Evolutionary conservation across 2,113 vertebrate species (phyloP), one percentile per base, ranked within the genome.

Genomic region (Mormyrus lacerda): DNA sequence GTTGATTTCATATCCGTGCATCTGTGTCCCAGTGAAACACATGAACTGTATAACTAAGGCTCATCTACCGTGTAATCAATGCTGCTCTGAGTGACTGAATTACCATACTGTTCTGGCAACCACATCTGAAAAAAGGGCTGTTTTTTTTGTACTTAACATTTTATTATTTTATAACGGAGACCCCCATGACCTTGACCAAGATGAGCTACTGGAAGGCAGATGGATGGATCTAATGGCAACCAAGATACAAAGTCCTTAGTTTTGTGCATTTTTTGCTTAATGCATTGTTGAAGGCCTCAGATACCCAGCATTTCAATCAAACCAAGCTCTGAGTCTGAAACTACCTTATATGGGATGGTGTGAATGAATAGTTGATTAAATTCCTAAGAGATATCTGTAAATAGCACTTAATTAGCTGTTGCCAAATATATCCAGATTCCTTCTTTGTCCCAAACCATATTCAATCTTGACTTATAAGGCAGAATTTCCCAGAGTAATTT

Each of bases 371-470:
- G 51, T 8, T 88, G 21, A 47, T 88, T 39, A 44, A 27, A 88
- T 15, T 83, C 65, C 61, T 88, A 55, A 88, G 86, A 85, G 91
- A 82, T 82, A 35, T 89, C 65, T 91, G 65, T 58, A 89, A 89
- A 91, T 87, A 90, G 88, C 88, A 76, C 82, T 31, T 91, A 91
- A 92, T 89, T 21, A 90, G 45, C 79, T 87, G 61, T 83, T 88
- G 27, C 76, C 27, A 31, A 69, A 88, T 65, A 87, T 73, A 83
- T 89, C 86, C 88, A 90, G 39, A 84, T 87, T 55, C 39, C 42
- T 53, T 45, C 44, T 42, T 31, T 53, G 39, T 91, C 53, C 44
- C n/a, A 19, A 53, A 90, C 85, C 31, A 45, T 76, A 86, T 85
- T 53, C 82, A 84, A 45, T 84, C 82, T 84, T 84, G 42, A 45